These are phyloP conservation scores for Acrossocheilus fasciatus DNA, from an alignment of 2,797 vertebrate genomes.

Conservation along the genomic window DNA sequence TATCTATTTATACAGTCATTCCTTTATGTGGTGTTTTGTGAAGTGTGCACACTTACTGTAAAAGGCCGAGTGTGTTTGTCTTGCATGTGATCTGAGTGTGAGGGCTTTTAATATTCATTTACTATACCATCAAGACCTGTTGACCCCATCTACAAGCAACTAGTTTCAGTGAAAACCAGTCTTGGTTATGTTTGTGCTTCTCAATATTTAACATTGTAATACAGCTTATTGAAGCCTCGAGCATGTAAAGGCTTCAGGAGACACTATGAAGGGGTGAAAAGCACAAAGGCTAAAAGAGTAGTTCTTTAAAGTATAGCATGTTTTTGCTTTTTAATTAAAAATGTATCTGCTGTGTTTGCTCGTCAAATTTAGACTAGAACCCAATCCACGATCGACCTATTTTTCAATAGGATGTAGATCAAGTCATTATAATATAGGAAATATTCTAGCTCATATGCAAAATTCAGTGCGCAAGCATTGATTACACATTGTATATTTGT, in stretches of 20 bases:
- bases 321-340: conserved; percentile 67
- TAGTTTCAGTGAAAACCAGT: conserved; percentile 7
- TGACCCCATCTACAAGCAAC: not conserved
- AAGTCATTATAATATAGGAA: not conserved
- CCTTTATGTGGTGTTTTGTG: conserved; percentile 8
- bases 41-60: not conserved
- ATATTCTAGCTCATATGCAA: conserved; percentile 42
- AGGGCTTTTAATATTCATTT: conserved; percentile 7
- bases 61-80: not conserved
- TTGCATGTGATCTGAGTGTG: conserved; percentile 28
- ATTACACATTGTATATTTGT: conserved; percentile 30
- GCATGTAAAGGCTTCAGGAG: conserved; percentile 48
- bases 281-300: conserved; percentile 18
- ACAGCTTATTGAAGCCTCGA: not conserved
- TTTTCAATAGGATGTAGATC: conserved; percentile 17
- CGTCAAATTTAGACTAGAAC: conserved; percentile 76
- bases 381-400: conserved; percentile 55
- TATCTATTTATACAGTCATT: not conserved
- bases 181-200: conserved; percentile 9
- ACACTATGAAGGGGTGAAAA: conserved; percentile 5
- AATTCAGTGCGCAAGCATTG: not conserved
- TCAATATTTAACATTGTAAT: conserved; percentile 20
- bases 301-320: conserved; percentile 76
- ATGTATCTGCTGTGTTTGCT: conserved; percentile 73
- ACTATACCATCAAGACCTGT: not conserved